Evolutionary conservation across 2,113 vertebrate species (phyloP).

Genomic region (Cephalopterus ornatus): DNA sequence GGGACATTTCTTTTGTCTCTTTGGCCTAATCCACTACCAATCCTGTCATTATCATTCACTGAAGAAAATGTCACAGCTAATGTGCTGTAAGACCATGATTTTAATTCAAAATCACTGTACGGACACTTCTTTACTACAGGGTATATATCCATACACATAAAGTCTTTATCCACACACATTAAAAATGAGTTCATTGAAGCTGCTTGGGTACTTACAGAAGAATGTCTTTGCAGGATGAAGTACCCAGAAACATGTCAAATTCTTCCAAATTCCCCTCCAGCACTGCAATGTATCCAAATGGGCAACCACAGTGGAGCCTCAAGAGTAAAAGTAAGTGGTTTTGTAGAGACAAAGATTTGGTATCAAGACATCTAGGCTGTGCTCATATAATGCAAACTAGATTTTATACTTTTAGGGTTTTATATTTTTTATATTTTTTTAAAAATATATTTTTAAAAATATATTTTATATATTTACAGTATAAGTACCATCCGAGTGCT

Average conservation of each 20-base stretch:
- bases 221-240: neutral
- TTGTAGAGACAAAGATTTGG: neutral
- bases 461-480: neutral
- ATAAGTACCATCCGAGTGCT: neutral
- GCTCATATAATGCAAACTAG: neutral
- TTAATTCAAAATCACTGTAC: neutral
- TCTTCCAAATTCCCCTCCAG: neutral
- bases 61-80: constrained; percentile 39
- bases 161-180: neutral
- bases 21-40: neutral
- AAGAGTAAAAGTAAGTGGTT: neutral
- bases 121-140: neutral
- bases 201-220: neutral
- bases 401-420: neutral
- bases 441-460: no score
- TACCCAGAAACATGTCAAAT: neutral
- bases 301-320: neutral
- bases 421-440: neutral
- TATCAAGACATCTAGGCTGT: neutral
- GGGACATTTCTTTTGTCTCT: neutral
- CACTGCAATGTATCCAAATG: neutral
- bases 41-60: neutral
- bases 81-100: neutral
- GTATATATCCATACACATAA: neutral
- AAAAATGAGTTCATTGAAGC: neutral